phyloP scores from a whole-genome alignment of 1,140 invertebrate genomes.

The Ladona fulva region DNA sequence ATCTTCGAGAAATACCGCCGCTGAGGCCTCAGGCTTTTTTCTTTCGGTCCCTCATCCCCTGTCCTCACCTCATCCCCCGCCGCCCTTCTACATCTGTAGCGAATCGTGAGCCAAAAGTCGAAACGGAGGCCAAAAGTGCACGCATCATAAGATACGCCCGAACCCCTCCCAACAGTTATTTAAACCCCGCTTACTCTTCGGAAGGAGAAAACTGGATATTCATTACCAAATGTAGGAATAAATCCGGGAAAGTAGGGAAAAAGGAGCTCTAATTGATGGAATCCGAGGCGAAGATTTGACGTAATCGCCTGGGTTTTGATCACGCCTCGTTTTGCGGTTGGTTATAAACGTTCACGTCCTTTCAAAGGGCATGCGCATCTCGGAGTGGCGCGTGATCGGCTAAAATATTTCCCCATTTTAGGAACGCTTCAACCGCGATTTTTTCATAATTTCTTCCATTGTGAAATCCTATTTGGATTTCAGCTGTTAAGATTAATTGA shows the following conservation, averaged over 20 bases:
- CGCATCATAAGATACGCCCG: not conserved
- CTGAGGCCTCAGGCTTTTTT: not conserved
- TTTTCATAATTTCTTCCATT: too few relatives aligned
- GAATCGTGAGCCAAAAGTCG: not conserved
- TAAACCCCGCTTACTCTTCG: not conserved
- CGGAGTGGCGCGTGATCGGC: too few relatives aligned
- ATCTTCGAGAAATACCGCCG: not conserved
- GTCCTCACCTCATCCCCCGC: not conserved
- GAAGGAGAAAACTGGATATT: not conserved
- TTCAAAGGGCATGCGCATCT: not conserved
- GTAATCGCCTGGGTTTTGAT: not conserved
- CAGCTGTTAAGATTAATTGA: too few relatives aligned
- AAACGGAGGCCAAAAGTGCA: conserved; percentile 1
- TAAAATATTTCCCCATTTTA: too few relatives aligned
- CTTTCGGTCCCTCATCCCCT: not conserved
- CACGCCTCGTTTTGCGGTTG: not conserved
- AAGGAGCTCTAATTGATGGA: not conserved
- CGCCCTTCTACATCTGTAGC: not conserved
- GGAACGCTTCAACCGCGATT: too few relatives aligned
- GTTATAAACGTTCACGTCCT: not conserved
- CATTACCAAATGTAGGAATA: not conserved
- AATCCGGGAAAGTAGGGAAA: not conserved
- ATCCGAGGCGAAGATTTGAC: not conserved
- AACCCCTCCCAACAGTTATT: not conserved
- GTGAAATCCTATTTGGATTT: too few relatives aligned